These are phyloP conservation scores for Neotoma lepida DNA, from an alignment of 2,113 vertebrate species.

Conservation along the genomic window DNA sequence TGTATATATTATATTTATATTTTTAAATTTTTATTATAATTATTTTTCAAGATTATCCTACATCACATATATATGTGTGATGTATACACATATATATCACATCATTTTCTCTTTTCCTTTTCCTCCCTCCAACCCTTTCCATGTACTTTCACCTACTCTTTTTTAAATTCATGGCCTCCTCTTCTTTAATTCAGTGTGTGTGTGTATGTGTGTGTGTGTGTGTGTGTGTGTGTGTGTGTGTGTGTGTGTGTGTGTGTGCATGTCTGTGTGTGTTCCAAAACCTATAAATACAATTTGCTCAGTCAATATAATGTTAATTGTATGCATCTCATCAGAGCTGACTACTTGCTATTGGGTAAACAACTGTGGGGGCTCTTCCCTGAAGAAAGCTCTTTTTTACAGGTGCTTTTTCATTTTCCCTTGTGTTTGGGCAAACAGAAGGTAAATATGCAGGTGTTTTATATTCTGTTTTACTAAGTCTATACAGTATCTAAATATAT, in stretches of 20 bases:
- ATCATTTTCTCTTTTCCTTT: neutral
- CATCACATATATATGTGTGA: no score
- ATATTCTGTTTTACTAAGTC: neutral
- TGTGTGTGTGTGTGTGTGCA: neutral
- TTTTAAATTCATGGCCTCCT: neutral
- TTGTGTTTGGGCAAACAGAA: neutral
- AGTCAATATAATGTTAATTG: neutral
- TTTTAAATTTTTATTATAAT: no score
- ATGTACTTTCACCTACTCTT: neutral
- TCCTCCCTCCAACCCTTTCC: neutral
- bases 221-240: neutral
- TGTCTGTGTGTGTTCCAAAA: neutral
- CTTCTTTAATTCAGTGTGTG: neutral
- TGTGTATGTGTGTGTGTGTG: neutral
- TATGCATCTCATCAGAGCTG: neutral
- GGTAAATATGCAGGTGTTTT: neutral
- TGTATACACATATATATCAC: neutral
- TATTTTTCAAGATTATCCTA: no score
- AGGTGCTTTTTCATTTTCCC: neutral
- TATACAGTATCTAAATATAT: neutral
- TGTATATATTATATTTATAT: no score
- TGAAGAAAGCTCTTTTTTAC: neutral
- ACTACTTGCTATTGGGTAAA: neutral
- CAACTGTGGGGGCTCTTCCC: neutral
- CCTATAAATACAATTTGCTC: neutral